Evolutionary conservation across 2,888 invertebrate species (phyloP).

Genomic region (Hyposoter dolosus): DNA sequence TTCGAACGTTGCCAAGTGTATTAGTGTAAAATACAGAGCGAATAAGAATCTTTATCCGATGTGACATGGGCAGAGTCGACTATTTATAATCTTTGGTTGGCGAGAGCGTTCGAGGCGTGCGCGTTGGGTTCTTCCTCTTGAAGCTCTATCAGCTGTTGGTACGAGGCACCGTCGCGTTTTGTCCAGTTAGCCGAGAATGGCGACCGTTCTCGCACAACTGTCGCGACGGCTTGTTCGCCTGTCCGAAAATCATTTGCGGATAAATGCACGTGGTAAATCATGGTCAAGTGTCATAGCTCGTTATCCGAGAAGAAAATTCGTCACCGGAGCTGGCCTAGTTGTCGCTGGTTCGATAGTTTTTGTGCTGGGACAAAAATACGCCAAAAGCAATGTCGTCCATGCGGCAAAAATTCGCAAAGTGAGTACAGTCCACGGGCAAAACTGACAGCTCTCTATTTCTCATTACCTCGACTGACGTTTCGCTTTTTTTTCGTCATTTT

Average conservation of each 20-base stretch:
- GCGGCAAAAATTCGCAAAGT: conserved; percentile 86
- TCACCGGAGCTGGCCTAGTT: conserved; percentile 77
- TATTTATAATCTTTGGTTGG: conserved; percentile 68
- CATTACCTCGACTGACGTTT: neutral
- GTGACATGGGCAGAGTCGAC: conserved; percentile 31
- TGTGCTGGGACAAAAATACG: conserved; percentile 84
- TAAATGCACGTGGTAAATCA: conserved; percentile 72
- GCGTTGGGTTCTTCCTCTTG: conserved; percentile 58
- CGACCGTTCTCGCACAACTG: conserved; percentile 75
- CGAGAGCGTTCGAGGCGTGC: conserved; percentile 58
- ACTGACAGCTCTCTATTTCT: neutral
- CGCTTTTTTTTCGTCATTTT: neutral
- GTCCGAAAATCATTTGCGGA: conserved; percentile 74
- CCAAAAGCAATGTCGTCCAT: conserved; percentile 84
- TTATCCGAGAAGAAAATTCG: conserved; percentile 72
- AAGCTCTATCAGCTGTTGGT: conserved; percentile 47
- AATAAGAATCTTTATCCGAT: neutral
- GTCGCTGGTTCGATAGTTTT: conserved; percentile 85
- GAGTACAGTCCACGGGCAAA: conserved; percentile 73
- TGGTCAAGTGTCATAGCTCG: conserved; percentile 70
- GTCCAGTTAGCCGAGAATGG: conserved; percentile 79
- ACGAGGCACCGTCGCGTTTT: conserved; percentile 76
- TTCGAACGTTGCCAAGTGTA: conserved; percentile 28
- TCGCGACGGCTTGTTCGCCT: conserved; percentile 75
- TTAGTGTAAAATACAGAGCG: neutral